Evolutionary conservation across 1,140 invertebrate genomes (phyloP).

Genomic region (Drosophila neocordata): DNA sequence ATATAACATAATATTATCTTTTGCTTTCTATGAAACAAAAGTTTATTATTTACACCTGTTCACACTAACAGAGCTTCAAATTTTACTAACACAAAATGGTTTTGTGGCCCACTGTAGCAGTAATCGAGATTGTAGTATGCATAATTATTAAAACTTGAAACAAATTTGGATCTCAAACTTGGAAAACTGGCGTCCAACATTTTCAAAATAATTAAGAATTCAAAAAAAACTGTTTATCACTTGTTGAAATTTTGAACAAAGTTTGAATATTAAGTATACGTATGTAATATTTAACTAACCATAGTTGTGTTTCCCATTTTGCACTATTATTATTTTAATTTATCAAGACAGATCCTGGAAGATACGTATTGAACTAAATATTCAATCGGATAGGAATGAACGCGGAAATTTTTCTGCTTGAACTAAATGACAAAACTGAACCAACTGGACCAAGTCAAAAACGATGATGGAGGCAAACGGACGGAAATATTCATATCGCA

Average conservation of each 20-base stretch:
- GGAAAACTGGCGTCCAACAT: not conserved
- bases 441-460: slow-evolving; percentile 62
- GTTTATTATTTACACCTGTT: not conserved
- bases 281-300: slow-evolving; percentile 34
- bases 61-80: not conserved
- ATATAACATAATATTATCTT: no score
- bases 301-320: slow-evolving; percentile 63
- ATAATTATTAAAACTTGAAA: not conserved
- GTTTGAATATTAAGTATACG: not conserved
- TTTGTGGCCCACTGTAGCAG: not conserved
- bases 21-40: no score
- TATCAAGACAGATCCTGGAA: slow-evolving; percentile 1
- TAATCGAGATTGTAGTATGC: not conserved
- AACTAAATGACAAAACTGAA: slow-evolving; percentile 66
- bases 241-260: not conserved
- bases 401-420: slow-evolving; percentile 54
- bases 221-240: not conserved
- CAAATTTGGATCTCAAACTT: not conserved
- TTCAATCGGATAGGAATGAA: slow-evolving; percentile 10
- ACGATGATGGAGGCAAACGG: slow-evolving; percentile 59
- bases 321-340: not conserved
- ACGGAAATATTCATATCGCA: slow-evolving; percentile 60
- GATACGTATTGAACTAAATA: not conserved
- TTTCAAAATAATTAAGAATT: not conserved
- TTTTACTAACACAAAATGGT: not conserved